phyloP scores from a whole-genome alignment of 2,888 invertebrate species.

The Abscondita cerata region DNA sequence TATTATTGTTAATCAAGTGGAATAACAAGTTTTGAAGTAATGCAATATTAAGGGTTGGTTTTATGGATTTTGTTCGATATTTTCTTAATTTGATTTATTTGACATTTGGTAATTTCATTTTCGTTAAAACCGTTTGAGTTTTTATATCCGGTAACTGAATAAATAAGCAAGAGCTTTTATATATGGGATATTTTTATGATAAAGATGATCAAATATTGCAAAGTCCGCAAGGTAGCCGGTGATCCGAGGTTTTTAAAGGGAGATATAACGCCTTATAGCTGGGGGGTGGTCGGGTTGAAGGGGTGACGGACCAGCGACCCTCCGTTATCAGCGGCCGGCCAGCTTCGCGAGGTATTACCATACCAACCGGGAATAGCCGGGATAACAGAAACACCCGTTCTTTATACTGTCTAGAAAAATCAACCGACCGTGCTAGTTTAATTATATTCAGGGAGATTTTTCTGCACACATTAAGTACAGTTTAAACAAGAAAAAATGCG shows the following conservation, averaged over 20 bases:
- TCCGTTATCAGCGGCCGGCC: conserved; percentile 60
- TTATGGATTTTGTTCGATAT: conserved; percentile 35
- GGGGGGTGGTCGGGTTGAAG: conserved; percentile 28
- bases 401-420: conserved; percentile 44
- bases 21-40: conserved; percentile 50
- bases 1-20: conserved; percentile 50
- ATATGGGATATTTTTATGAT: conserved; percentile 32
- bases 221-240: conserved; percentile 49
- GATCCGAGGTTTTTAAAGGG: conserved; percentile 48
- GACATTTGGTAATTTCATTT: conserved; percentile 23
- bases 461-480: conserved; percentile 17
- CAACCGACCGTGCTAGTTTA: conserved; percentile 44
- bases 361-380: conserved; percentile 58
- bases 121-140: conserved; percentile 21
- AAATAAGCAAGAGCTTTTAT: conserved; percentile 26
- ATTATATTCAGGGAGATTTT: conserved; percentile 38
- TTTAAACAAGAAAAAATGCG: conserved; percentile 16
- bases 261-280: conserved; percentile 36
- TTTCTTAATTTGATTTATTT: conserved; percentile 35
- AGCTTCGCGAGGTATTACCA: conserved; percentile 59
- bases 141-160: conserved; percentile 22
- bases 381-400: conserved; percentile 50
- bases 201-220: conserved; percentile 44
- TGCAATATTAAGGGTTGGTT: conserved; percentile 39
- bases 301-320: conserved; percentile 55